Evolutionary conservation across 1,140 invertebrate species (phyloP).

Genomic region (Metaphire vulgaris): DNA sequence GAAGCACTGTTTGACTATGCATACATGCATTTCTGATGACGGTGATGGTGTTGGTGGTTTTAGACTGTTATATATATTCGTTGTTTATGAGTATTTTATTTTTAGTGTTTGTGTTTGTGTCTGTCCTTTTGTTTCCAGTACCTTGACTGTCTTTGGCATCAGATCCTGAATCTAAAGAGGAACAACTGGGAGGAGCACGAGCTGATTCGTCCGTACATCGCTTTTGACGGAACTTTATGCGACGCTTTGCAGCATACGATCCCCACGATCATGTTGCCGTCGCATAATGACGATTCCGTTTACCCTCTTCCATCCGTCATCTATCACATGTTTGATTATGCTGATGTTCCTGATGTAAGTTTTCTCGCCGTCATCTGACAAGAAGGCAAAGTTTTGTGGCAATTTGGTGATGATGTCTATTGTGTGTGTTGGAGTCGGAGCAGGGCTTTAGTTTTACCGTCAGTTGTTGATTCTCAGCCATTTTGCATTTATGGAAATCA

Average conservation of each 20-base stretch:
- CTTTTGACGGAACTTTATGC: slow-evolving; percentile 88
- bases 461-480: too few species aligned
- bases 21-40: too few species aligned
- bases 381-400: neutral
- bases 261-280: slow-evolving; percentile 76
- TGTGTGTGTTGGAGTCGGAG: too few species aligned
- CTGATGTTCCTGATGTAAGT: slow-evolving; percentile 84
- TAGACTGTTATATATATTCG: too few species aligned
- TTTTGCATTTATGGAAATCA: too few species aligned
- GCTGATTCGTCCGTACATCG: slow-evolving; percentile 86
- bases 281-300: slow-evolving; percentile 76
- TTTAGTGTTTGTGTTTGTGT: neutral
- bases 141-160: slow-evolving; percentile 72
- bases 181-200: slow-evolving; percentile 97
- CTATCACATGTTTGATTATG: slow-evolving; percentile 86
- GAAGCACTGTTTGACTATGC: too few species aligned
- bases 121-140: slow-evolving; percentile 56
- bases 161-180: slow-evolving; percentile 75
- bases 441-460: too few species aligned
- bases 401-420: too few species aligned
- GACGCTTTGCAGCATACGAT: slow-evolving; percentile 91
- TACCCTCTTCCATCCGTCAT: slow-evolving; percentile 72
- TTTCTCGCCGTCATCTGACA: neutral
- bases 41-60: too few species aligned
- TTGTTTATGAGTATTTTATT: too few species aligned